phyloP scores from a whole-genome alignment of 2,888 invertebrate genomes.

The Rhingia campestris region DNA sequence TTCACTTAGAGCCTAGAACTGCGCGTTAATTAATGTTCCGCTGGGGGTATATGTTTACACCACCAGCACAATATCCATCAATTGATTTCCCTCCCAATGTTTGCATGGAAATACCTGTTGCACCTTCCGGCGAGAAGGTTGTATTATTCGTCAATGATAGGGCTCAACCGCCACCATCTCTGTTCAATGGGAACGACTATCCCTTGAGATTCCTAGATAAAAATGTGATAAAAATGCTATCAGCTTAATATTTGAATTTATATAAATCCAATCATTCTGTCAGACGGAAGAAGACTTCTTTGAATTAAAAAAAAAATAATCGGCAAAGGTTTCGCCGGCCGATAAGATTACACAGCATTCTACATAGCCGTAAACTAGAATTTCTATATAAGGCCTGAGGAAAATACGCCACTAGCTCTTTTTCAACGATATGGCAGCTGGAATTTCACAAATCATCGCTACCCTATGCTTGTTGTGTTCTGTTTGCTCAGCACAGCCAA shows the following conservation, averaged over 20 bases:
- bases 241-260: background rate
- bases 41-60: too few relatives aligned
- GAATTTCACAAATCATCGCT: conserved; percentile 28
- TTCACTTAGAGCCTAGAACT: too few relatives aligned
- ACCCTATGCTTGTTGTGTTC: conserved; percentile 33
- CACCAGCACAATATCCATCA: too few relatives aligned
- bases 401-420: background rate
- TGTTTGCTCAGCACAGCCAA: conserved; percentile 35
- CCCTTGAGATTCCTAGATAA: too few relatives aligned
- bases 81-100: too few relatives aligned
- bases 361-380: background rate
- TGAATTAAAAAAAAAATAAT: background rate
- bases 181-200: too few relatives aligned
- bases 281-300: background rate
- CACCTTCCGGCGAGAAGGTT: too few relatives aligned
- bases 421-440: conserved; percentile 41
- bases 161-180: too few relatives aligned
- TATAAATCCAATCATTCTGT: background rate
- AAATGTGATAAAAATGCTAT: too few relatives aligned
- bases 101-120: too few relatives aligned
- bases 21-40: too few relatives aligned
- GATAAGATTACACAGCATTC: conserved; percentile 33
- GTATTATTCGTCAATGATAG: too few relatives aligned
- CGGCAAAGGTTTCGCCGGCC: background rate
- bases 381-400: conserved; percentile 35